Conservation (phyloP, 2,113 vertebrate genomes). For the Colius striatus region DNA sequence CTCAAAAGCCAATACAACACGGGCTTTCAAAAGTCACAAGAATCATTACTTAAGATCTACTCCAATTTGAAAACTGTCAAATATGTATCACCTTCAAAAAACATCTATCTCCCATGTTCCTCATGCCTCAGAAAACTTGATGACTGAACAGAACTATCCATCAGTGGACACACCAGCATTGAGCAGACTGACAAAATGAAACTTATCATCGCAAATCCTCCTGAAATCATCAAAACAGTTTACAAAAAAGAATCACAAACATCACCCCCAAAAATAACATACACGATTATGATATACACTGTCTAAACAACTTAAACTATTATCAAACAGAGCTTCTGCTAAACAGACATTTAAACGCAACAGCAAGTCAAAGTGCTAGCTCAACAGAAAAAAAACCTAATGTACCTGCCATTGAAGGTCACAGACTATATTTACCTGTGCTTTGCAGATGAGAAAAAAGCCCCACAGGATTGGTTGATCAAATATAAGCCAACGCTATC, state of each 20-base stretch:
- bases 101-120: background rate
- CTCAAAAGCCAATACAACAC: background rate
- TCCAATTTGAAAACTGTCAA: background rate
- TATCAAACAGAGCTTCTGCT: background rate
- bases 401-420: background rate
- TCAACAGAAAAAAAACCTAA: background rate
- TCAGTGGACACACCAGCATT: fast-evolving
- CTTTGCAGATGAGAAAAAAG: background rate
- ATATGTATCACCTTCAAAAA: background rate
- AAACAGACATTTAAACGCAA: background rate
- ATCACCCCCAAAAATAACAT: background rate
- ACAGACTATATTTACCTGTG: background rate
- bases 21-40: background rate
- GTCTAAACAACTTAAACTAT: background rate
- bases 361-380: background rate
- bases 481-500: background rate
- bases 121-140: background rate
- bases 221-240: background rate
- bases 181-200: background rate
- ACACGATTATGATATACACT: background rate
- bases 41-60: background rate
- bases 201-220: background rate
- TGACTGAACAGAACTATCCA: background rate
- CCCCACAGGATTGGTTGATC: background rate
- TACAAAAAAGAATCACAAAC: background rate